Base-by-base conservation (phyloP, 1,140 invertebrate genomes). In the Drosophila nigrodunni region DNA sequence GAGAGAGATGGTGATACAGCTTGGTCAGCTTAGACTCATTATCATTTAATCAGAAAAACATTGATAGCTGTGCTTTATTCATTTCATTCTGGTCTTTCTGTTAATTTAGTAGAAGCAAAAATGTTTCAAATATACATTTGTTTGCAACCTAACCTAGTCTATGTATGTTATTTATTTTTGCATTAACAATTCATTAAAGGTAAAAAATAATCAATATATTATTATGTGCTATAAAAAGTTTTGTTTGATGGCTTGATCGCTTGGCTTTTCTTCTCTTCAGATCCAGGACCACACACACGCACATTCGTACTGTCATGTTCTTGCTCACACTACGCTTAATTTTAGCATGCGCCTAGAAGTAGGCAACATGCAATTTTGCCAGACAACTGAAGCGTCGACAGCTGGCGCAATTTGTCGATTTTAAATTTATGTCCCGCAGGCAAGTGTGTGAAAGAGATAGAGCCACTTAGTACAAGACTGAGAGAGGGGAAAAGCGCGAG, bases 351-450 rank as follows among this genome's bases (percentile, higher is more conserved):
- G 61, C 82, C 82, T 67, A 73, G 86, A 87, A 86, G 82, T 79
- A 86, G 82, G 79, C 79, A 86, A 57, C 65, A 21, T 43, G 61
- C 35, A 74, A 71, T 59, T 50, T 59, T 13, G 46, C 15, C n/a
- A 62, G 61, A 61, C 60, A 61, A 61, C 21, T 13, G 10, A 54
- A 37, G 46, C 13, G 34, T n/a, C 47, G 41, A 41, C 77, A 75
- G 77, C 64, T 69, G 80, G 43, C 66, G 60, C 47, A 86, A 86
- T 76, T 78, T 87, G 79, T 82, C 83, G 79, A 87, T 87, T 79
- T 55, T 57, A 72, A 59, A 74, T 71, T 58, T 85, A 66, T 58
- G 30, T 37, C 25, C 80, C 83, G 55, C 67, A 62, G 83, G 82
- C 82, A 10, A 61, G 9, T 15, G 30, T 37, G 43, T n/a, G 69